Evolutionary conservation across 2,113 vertebrate genomes (phyloP).

Genomic region (Isurus oxyrinchus): DNA sequence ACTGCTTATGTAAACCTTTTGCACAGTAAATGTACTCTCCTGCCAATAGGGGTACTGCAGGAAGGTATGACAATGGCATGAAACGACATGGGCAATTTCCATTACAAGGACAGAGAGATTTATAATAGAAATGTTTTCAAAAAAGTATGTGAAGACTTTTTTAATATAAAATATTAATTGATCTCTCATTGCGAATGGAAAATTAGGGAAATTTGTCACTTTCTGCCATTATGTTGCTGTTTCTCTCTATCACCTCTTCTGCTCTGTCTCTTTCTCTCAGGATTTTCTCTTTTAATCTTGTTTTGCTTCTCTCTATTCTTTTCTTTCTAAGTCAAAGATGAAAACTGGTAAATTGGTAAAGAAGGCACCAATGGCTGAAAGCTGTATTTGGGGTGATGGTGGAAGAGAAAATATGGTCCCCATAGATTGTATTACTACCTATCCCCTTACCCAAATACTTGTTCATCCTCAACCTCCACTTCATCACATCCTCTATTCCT

Average conservation of each 20-base stretch:
- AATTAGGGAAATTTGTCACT: background rate
- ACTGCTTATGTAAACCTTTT: background rate
- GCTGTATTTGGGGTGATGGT: background rate
- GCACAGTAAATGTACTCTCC: background rate
- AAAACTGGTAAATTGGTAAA: background rate
- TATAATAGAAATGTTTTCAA: background rate
- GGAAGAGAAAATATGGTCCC: background rate
- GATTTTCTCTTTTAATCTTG: background rate
- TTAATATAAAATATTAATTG: background rate
- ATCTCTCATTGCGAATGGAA: background rate
- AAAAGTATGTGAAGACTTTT: background rate
- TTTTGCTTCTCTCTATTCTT: background rate
- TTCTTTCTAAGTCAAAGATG: background rate
- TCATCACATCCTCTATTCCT: background rate
- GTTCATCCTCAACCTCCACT: background rate
- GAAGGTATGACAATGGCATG: background rate
- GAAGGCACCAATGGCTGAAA: background rate
- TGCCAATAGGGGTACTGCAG: background rate
- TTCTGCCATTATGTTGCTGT: background rate
- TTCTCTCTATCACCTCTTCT: background rate
- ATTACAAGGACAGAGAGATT: background rate
- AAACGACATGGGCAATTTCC: background rate
- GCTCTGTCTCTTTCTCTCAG: background rate
- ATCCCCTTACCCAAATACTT: background rate
- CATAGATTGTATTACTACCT: background rate